Evolutionary conservation across 2,888 invertebrate genomes (phyloP), one percentile per base, ranked within the genome.

Genomic region (Protodeltote pygarga): DNA sequence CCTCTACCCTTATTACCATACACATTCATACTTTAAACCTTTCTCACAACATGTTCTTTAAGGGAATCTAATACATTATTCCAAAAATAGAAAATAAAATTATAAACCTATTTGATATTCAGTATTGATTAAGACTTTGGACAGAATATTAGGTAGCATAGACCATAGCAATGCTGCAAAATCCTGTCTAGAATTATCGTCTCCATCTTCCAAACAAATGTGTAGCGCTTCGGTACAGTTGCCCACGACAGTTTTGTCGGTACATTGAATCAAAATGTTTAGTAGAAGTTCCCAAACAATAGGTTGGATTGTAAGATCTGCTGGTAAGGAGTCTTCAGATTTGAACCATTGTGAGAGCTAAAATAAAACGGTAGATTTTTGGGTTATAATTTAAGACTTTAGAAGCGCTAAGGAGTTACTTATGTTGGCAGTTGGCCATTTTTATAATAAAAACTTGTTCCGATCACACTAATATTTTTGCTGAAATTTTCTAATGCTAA

Each of bases 291-390:
- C 83, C 89, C 88, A 88, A 2, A 90, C 80, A 44, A 75, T 38
- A 0, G 82, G 77, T 13, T 86, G 77, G 6, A 73, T 67, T 42
- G 79, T 75, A 6, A 92, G 71, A 5, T 87, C 88, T 1, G 73
- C 60, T 3, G 91, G 91, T n/a, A 92, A 44, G 0, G 74, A 66
- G 32, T 85, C 81, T 68, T 90, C 90, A 0, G 53, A 73, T 67
- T 82, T 81, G 0, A 92, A 72, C 92, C 92, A 91, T 74, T 89
- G 81, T 3, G 87, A 81, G 9, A 91, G 57, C 92, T 91, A 41
- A 15, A 75, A 71, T 24, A 25, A 34, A 31, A 32, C 8, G 5
- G 8, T 5, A 6, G 5, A 3, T 2, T 44, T 28, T 33, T 51
- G 21, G 10, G n/a, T n/a, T n/a, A n/a, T n/a, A n/a, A n/a, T n/a